phyloP scores from a whole-genome alignment of 2,888 invertebrate species.

The Chesias legatella region DNA sequence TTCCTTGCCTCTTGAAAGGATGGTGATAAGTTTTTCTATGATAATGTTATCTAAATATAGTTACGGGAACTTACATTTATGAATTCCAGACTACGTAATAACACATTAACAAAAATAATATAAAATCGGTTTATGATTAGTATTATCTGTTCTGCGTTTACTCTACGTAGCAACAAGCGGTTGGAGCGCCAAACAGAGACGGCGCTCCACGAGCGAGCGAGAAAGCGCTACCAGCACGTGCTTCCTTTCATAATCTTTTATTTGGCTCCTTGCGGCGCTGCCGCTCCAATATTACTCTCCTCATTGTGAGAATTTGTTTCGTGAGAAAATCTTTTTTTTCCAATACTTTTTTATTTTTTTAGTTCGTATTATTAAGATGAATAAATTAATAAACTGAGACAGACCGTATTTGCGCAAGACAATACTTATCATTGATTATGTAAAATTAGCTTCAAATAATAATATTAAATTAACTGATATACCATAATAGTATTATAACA shows the following conservation, averaged over 20 bases:
- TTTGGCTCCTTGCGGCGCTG: constrained; percentile 66
- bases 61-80: too few species aligned
- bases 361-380: too few species aligned
- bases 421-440: too few species aligned
- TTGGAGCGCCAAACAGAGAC: constrained; percentile 32
- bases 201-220: constrained; percentile 39
- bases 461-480: too few species aligned
- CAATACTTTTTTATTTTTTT: constrained; percentile 16
- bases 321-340: constrained; percentile 53
- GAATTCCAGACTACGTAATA: neutral
- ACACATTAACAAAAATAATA: neutral
- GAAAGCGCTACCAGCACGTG: constrained; percentile 65
- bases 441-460: too few species aligned
- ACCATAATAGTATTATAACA: too few species aligned
- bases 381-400: too few species aligned
- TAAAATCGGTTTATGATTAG: neutral
- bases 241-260: constrained; percentile 68
- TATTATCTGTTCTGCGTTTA: constrained; percentile 7
- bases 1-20: too few species aligned
- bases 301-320: constrained; percentile 68
- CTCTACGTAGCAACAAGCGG: constrained; percentile 30
- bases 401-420: too few species aligned
- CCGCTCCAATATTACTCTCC: constrained; percentile 62
- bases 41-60: too few species aligned
- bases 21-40: too few species aligned